Percentiles rank a stretch among this genome's conserved stretches.
Evolutionary conservation across 2,888 invertebrate genomes (phyloP).

Genomic region (Hoplodrina ambigua): DNA sequence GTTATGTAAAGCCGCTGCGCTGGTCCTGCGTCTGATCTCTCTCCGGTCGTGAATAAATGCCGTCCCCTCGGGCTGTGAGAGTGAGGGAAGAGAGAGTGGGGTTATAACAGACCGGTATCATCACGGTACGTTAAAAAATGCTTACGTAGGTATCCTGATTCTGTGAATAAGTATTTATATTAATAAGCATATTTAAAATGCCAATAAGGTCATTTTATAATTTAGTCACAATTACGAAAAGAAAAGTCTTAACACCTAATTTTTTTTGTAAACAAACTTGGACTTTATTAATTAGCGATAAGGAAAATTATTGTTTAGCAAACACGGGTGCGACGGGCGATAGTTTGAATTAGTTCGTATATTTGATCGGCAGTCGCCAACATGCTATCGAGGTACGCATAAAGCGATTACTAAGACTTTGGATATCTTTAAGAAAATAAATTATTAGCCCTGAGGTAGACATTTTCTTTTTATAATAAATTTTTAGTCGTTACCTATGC

Average conservation of each 20-base stretch:
- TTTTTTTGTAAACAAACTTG: slow-evolving; percentile 17
- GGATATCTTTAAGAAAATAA: slow-evolving; percentile 4
- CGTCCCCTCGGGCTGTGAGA: too few species aligned
- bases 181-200: neutral
- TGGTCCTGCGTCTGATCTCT: too few species aligned
- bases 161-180: neutral
- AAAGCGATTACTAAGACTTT: slow-evolving; percentile 35
- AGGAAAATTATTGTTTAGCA: slow-evolving; percentile 25
- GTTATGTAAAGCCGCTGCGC: too few species aligned
- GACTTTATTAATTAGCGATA: slow-evolving; percentile 39
- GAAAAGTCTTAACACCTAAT: slow-evolving; percentile 17
- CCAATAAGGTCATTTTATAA: neutral
- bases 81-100: too few species aligned
- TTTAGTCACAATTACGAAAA: neutral
- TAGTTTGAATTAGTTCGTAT: slow-evolving; percentile 66
- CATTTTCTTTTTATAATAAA: too few species aligned
- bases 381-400: slow-evolving; percentile 66
- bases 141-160: too few species aligned
- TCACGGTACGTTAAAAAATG: too few species aligned
- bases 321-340: slow-evolving; percentile 40
- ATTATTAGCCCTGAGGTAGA: too few species aligned
- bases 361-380: slow-evolving; percentile 73
- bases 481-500: too few species aligned
- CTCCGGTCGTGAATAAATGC: too few species aligned
- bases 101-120: too few species aligned